Percentiles rank a stretch among this genome's conserved stretches.
Conservation (phyloP, 2,888 invertebrate genomes). For the Cecidostiba fungosa region DNA sequence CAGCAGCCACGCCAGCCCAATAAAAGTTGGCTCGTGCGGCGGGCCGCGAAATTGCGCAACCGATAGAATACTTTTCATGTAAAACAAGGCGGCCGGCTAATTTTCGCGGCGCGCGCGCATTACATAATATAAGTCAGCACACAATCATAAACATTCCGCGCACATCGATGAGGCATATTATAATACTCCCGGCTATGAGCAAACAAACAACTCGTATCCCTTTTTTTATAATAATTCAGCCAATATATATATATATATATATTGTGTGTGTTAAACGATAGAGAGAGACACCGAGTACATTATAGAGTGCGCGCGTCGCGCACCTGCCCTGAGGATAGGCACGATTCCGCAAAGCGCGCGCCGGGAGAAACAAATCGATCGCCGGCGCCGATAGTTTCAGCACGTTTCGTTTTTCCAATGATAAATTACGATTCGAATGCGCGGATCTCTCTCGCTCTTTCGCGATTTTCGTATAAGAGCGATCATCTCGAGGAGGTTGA, state of each 20-base stretch:
- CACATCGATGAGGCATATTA: conserved; percentile 10
- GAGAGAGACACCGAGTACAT: too few species aligned
- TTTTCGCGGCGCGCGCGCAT: conserved; percentile 39
- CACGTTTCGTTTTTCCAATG: conserved; percentile 62
- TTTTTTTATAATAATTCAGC: not conserved
- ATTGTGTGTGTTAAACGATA: not conserved
- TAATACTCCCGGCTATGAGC: not conserved
- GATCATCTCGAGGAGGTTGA: not conserved
- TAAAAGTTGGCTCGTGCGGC: not conserved
- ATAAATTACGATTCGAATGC: conserved; percentile 48
- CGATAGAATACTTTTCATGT: conserved; percentile 21
- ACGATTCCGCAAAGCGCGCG: conserved; percentile 40
- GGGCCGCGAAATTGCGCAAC: conserved; percentile 8
- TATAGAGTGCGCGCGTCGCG: not conserved
- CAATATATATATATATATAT: not conserved
- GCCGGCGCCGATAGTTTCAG: conserved; percentile 58
- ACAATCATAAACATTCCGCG: conserved; percentile 20
- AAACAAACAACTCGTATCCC: not conserved
- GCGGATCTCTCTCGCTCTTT: conserved; percentile 3
- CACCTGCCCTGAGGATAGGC: conserved; percentile 54
- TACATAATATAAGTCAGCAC: not conserved
- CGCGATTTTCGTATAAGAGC: not conserved
- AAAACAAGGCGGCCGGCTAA: conserved; percentile 44
- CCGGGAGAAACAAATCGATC: conserved; percentile 61
- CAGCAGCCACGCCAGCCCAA: not conserved